These are phyloP conservation scores for Drosophila neocordata DNA, from an alignment of 1,140 invertebrate genomes.

Conservation along the genomic window DNA sequence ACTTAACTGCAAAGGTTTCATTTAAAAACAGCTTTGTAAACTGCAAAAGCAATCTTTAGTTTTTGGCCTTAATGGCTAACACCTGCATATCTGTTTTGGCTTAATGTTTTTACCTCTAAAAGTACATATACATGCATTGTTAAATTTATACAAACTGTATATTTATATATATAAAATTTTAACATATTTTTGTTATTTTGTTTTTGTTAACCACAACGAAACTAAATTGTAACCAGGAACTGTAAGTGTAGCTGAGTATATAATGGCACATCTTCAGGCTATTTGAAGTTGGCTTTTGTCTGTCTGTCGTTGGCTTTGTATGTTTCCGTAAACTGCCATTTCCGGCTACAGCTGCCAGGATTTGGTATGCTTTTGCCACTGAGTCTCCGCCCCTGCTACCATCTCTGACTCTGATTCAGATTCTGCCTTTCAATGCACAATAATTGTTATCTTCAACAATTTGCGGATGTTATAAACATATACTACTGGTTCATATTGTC, in stretches of 20 bases:
- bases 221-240: conserved; percentile 23
- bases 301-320: conserved; percentile 42
- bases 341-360: conserved; percentile 52
- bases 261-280: conserved; percentile 74
- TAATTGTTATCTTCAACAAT: conserved; percentile 81
- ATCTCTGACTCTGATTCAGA: conserved; percentile 25
- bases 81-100: conserved; percentile 38
- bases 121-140: not conserved
- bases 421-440: conserved; percentile 73
- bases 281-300: conserved; percentile 68
- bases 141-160: conserved; percentile 1
- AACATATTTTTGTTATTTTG: conserved; percentile 24
- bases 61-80: conserved; percentile 63
- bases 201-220: conserved; percentile 53
- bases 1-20: not conserved
- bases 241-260: conserved; percentile 57
- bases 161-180: not conserved
- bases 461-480: conserved; percentile 81
- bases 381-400: not conserved
- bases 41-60: conserved; percentile 33
- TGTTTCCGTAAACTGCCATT: conserved; percentile 79
- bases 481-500: conserved; percentile 77
- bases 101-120: not conserved
- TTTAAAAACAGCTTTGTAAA: conserved; percentile 32
- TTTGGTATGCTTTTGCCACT: conserved; percentile 2